Percentiles rank a stretch among this genome's conserved stretches.
Conservation (phyloP, 2,888 invertebrate genomes). For the Zygogramma bicolorata region DNA sequence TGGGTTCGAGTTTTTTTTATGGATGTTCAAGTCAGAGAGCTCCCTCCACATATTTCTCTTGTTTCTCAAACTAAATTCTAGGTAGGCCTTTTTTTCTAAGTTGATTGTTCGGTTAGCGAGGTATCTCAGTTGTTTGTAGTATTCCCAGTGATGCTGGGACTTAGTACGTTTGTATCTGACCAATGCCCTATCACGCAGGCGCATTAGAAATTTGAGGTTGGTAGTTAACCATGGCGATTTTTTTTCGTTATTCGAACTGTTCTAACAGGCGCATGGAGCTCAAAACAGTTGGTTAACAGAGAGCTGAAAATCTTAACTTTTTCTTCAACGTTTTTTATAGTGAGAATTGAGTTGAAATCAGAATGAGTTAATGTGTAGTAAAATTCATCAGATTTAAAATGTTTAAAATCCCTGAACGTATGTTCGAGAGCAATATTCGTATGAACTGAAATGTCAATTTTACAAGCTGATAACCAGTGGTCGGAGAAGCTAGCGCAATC, state of each 20-base stretch:
- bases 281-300: neutral
- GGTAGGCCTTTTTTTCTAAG: neutral
- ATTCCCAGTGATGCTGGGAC: neutral
- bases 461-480: slow-evolving; percentile 4
- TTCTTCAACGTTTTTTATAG: neutral
- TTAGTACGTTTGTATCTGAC: neutral
- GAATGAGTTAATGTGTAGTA: neutral
- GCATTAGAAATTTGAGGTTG: too few species aligned
- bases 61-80: neutral
- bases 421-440: too few species aligned
- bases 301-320: neutral
- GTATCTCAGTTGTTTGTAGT: neutral
- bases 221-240: too few species aligned
- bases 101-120: neutral
- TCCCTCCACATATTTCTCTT: neutral
- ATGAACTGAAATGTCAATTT: neutral
- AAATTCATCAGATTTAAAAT: neutral
- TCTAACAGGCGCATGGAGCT: neutral
- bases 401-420: neutral
- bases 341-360: neutral
- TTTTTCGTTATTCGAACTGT: too few species aligned
- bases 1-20: neutral
- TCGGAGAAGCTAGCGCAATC: slow-evolving; percentile 2
- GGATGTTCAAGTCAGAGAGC: slow-evolving; percentile 5
- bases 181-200: neutral